Percentiles rank a stretch among this genome's conserved stretches.
These are phyloP conservation scores for Columba guinea DNA, from an alignment of 2,797 vertebrate genomes.

Conservation along the genomic window DNA sequence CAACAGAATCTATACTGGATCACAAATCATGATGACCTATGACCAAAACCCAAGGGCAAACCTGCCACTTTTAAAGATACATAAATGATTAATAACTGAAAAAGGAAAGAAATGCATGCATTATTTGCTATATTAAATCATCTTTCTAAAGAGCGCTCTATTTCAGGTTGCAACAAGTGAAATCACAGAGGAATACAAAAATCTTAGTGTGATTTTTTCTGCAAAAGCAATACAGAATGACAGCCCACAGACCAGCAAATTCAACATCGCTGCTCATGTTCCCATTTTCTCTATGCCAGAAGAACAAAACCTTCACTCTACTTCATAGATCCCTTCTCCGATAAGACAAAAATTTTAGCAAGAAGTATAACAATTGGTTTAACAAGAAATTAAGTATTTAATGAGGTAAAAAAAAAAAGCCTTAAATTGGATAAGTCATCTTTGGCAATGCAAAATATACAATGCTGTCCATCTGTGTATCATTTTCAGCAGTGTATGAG, in stretches of 20 bases:
- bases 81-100: conserved; percentile 18
- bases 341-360: background rate
- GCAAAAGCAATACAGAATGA: background rate
- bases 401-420: background rate
- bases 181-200: background rate
- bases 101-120: background rate
- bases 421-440: background rate
- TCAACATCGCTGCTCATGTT: background rate
- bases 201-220: background rate
- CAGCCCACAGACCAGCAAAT: background rate
- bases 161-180: background rate
- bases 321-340: background rate
- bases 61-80: conserved; percentile 33
- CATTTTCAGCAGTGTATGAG: background rate
- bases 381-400: background rate
- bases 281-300: background rate
- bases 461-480: background rate
- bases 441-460: background rate
- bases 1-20: background rate
- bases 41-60: conserved; percentile 41
- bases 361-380: background rate
- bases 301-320: background rate
- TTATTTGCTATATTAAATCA: conserved; percentile 18
- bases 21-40: conserved; percentile 23
- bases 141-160: background rate